phyloP scores from a whole-genome alignment of 2,113 vertebrate genomes.

The Corydoras maculifer region DNA sequence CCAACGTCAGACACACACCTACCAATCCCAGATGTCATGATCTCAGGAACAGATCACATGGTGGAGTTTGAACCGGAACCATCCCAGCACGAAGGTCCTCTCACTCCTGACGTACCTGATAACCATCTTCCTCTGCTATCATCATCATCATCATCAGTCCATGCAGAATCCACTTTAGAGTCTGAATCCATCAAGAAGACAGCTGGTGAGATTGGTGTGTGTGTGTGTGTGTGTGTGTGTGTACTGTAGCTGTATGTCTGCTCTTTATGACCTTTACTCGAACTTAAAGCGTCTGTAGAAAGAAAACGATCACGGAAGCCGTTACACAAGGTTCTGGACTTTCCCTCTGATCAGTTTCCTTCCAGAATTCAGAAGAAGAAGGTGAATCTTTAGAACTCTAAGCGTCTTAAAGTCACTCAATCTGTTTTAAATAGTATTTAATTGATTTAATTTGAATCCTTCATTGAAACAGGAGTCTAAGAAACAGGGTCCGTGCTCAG shows the following conservation, averaged over 20 bases:
- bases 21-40: neutral
- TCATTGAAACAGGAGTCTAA: slow-evolving; percentile 51
- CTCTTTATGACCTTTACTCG: neutral
- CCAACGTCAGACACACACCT: slow-evolving; percentile 26
- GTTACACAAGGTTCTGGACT: slow-evolving; percentile 82
- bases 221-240: neutral
- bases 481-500: slow-evolving; percentile 37
- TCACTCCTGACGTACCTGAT: slow-evolving; percentile 20
- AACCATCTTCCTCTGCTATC: slow-evolving; percentile 15
- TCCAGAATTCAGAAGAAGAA: slow-evolving; percentile 76
- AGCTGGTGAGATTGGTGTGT: slow-evolving; percentile 13
- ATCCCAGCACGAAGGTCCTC: slow-evolving; percentile 35
- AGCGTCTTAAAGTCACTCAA: neutral
- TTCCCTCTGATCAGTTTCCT: slow-evolving; percentile 78
- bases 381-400: slow-evolving; percentile 38
- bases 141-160: slow-evolving; percentile 11
- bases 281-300: slow-evolving; percentile 50
- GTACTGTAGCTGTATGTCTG: neutral
- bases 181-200: slow-evolving; percentile 22
- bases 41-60: slow-evolving; percentile 1
- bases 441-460: neutral
- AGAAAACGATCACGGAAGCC: slow-evolving; percentile 84
- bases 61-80: neutral
- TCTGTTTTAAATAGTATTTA: neutral
- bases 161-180: slow-evolving; percentile 21